These are phyloP conservation scores for Diadophis punctatus DNA, from an alignment of 2,113 vertebrate genomes.

Conservation along the genomic window DNA sequence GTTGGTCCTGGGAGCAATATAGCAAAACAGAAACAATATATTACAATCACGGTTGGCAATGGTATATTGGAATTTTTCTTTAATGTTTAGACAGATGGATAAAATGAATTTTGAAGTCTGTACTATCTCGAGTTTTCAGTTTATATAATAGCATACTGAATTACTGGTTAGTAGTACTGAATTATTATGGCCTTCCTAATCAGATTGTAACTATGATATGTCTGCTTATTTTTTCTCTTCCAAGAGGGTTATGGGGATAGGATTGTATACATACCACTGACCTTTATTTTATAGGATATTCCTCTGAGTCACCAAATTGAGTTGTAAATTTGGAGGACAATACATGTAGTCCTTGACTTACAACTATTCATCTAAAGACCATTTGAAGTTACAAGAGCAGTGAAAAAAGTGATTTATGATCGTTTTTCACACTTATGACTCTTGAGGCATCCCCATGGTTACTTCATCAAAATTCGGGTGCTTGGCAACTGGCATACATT, in stretches of 20 bases:
- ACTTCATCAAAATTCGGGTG: not conserved
- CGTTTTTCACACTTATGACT: not conserved
- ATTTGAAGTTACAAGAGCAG: not conserved
- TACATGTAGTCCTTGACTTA: not conserved
- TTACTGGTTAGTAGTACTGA: not conserved
- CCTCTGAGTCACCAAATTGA: not conserved
- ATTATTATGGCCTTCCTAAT: too few relatives aligned
- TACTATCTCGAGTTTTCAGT: conserved; percentile 7
- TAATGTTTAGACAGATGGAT: not conserved
- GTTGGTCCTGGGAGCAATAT: not conserved
- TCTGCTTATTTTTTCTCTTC: not conserved
- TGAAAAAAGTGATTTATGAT: not conserved
- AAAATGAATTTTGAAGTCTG: conserved; percentile 5
- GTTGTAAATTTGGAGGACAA: not conserved
- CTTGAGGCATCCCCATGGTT: not conserved
- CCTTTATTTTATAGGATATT: not conserved
- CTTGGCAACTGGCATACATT: not conserved
- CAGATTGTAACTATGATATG: not conserved
- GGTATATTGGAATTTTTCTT: not conserved
- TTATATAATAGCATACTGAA: not conserved
- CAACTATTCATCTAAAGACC: not conserved
- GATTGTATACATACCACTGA: not conserved
- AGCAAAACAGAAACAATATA: not conserved
- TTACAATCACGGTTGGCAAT: not conserved
- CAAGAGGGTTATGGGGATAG: not conserved